phyloP scores from a whole-genome alignment of 2,888 invertebrate species.

The Coronaproctus castanopsis region DNA sequence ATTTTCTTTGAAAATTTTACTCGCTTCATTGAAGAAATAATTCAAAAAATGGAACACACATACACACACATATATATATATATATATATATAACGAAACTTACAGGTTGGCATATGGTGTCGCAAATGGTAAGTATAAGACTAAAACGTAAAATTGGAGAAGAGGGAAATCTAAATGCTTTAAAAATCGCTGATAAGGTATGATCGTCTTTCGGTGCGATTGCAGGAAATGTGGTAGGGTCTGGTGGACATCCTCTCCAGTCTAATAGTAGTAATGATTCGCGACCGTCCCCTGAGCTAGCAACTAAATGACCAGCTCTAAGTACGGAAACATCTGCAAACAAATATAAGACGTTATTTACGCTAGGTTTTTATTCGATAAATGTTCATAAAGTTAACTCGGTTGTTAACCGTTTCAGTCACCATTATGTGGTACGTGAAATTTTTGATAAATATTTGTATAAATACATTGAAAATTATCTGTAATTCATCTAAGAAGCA shows the following conservation, averaged over 20 bases:
- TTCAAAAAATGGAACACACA: too few relatives aligned
- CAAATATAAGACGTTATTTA: not conserved
- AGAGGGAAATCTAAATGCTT: slow-evolving; percentile 69
- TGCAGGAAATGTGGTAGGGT: slow-evolving; percentile 39
- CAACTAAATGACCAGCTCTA: slow-evolving; percentile 55
- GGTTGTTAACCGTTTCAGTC: not conserved
- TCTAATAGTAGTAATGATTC: slow-evolving; percentile 50
- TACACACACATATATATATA: too few relatives aligned
- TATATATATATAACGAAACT: too few relatives aligned
- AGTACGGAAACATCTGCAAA: slow-evolving; percentile 25
- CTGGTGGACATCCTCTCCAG: slow-evolving; percentile 59
- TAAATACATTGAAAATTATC: too few relatives aligned
- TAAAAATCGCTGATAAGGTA: slow-evolving; percentile 21
- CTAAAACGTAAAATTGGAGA: slow-evolving; percentile 65
- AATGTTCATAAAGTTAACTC: not conserved
- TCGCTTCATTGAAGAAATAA: too few relatives aligned
- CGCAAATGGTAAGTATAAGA: slow-evolving; percentile 61
- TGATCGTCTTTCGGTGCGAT: slow-evolving; percentile 25
- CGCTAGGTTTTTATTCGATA: not conserved
- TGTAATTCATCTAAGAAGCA: too few relatives aligned
- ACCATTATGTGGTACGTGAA: too few relatives aligned
- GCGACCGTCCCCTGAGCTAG: slow-evolving; percentile 52
- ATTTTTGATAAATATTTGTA: too few relatives aligned
- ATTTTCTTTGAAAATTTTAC: too few relatives aligned
- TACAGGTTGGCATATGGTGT: slow-evolving; percentile 44